Conservation (phyloP, 2,797 vertebrate genomes). For the Paedocypris micromegethes region DNA sequence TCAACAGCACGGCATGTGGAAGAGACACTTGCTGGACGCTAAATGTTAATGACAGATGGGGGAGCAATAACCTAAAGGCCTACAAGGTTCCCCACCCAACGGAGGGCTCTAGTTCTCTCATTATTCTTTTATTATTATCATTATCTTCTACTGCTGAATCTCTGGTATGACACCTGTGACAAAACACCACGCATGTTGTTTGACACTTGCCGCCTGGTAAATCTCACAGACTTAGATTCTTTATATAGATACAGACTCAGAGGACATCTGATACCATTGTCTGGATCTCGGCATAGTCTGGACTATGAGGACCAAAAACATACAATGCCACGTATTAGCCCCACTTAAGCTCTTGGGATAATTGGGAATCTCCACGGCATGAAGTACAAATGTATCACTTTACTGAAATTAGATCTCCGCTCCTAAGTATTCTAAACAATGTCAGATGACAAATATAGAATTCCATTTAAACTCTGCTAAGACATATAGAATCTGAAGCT, state of each 20-base stretch:
- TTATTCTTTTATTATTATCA: conserved; percentile 47
- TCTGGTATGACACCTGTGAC: conserved; percentile 62
- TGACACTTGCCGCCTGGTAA: conserved; percentile 58
- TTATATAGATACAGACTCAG: conserved; percentile 58
- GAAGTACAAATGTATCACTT: conserved; percentile 41
- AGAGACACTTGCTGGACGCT: conserved; percentile 40
- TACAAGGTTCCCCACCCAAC: conserved; percentile 35
- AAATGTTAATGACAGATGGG: conserved; percentile 51
- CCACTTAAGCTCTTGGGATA: conserved; percentile 56
- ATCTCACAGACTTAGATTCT: conserved; percentile 59
- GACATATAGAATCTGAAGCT: conserved; percentile 9
- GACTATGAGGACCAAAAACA: conserved; percentile 55
- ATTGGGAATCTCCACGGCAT: conserved; percentile 52
- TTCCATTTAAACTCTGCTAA: conserved; percentile 15
- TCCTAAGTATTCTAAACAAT: conserved; percentile 45
- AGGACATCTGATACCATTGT: conserved; percentile 47
- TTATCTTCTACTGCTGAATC: conserved; percentile 50
- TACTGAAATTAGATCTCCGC: conserved; percentile 33
- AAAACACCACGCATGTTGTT: conserved; percentile 50
- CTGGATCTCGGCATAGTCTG: conserved; percentile 47
- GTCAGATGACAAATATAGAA: conserved; percentile 28
- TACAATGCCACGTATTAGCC: conserved; percentile 44
- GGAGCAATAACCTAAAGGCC: conserved; percentile 52
- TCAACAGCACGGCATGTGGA: conserved; percentile 50
- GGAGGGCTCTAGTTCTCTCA: conserved; percentile 33